Evolutionary conservation across 2,797 vertebrate genomes (phyloP).

Genomic region (Premnoplex brunnescens): DNA sequence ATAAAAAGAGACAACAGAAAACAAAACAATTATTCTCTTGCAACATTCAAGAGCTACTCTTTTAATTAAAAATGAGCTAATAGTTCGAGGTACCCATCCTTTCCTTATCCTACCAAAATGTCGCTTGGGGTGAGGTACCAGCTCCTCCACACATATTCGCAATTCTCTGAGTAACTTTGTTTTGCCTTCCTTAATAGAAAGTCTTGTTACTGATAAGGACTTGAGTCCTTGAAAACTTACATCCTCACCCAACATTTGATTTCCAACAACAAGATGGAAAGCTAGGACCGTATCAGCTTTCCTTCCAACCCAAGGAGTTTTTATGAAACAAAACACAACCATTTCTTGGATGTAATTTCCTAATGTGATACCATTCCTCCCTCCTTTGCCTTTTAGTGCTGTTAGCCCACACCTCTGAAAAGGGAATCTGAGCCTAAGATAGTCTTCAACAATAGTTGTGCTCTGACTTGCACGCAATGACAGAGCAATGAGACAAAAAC

Average conservation of each 20-base stretch:
- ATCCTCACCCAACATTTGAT: neutral
- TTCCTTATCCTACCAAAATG: neutral
- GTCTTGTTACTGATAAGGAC: neutral
- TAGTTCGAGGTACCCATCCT: neutral
- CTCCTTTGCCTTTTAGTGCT: neutral
- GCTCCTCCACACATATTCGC: neutral
- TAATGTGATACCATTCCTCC: neutral
- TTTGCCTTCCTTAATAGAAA: neutral
- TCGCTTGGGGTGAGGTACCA: neutral
- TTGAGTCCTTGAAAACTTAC: neutral
- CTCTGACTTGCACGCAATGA: neutral
- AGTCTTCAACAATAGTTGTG: neutral
- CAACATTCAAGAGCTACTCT: neutral
- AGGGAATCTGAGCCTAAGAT: neutral
- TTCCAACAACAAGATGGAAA: neutral
- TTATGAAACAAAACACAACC: neutral
- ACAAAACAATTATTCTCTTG: neutral
- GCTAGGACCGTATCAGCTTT: accelerated
- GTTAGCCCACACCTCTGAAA: neutral
- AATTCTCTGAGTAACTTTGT: neutral
- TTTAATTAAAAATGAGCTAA: neutral
- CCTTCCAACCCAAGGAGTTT: neutral
- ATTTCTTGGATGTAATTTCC: neutral
- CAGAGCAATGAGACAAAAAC: neutral
- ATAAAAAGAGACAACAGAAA: neutral